A percentile compares a stretch with the other conserved stretches of the same genome.
Conservation (phyloP, 2,113 vertebrate species). For the Cololabis saira region DNA sequence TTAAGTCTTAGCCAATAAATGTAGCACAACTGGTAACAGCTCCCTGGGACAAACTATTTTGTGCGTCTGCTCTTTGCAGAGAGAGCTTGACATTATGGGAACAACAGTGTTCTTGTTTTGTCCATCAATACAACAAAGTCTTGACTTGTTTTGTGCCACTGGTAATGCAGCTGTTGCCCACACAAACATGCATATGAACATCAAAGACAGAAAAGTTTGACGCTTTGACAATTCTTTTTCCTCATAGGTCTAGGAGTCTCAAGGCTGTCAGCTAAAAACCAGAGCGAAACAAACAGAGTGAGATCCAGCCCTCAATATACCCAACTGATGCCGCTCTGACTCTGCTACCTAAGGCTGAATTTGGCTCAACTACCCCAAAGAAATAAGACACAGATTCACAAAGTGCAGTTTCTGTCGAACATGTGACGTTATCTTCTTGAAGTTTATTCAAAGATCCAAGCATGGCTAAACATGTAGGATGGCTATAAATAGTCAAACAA, state of each 20-base stretch:
- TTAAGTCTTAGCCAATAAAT: slow-evolving; percentile 22
- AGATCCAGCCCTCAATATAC: no score
- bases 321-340: no score
- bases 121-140: slow-evolving; percentile 28
- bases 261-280: no score
- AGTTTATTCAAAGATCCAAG: slow-evolving; percentile 52
- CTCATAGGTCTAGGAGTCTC: no score
- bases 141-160: slow-evolving; percentile 33
- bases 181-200: background rate
- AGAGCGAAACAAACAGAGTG: no score
- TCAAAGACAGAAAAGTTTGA: background rate
- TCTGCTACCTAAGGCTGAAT: no score
- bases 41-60: slow-evolving; percentile 13
- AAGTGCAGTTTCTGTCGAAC: slow-evolving; percentile 1
- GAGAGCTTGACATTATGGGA: slow-evolving; percentile 34
- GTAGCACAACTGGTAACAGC: slow-evolving; percentile 11
- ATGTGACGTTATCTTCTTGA: slow-evolving; percentile 29
- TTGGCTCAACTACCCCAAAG: background rate
- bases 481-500: slow-evolving; percentile 77
- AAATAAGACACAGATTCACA: slow-evolving; percentile 2
- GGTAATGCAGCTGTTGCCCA: background rate
- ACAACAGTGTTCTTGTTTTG: slow-evolving; percentile 35
- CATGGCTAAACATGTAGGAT: slow-evolving; percentile 44
- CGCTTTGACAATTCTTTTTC: background rate
- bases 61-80: background rate